phyloP scores from a whole-genome alignment of 2,888 invertebrate genomes.

The Drosophila paramelanica region DNA sequence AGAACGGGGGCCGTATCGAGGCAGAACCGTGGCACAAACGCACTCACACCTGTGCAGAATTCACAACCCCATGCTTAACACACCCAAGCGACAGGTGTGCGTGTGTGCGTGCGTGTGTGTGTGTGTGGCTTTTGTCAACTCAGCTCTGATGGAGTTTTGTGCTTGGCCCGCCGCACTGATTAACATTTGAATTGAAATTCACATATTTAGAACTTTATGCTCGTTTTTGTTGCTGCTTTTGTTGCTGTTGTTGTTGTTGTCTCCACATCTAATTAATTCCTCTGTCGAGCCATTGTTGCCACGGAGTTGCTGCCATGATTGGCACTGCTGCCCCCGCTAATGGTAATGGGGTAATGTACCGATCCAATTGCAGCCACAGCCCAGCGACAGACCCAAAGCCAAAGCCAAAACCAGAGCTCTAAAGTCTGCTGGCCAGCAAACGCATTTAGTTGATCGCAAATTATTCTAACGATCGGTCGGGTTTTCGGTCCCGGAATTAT shows the following conservation, averaged over 20 bases:
- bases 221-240: constrained; percentile 26
- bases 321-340: constrained; percentile 62
- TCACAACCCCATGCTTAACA: constrained; percentile 43
- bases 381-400: neutral
- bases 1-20: constrained; percentile 67
- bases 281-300: constrained; percentile 69
- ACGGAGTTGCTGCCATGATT: constrained; percentile 65
- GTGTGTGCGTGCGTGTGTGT: constrained; percentile 24
- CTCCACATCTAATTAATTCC: constrained; percentile 83
- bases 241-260: constrained; percentile 56
- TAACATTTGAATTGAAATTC: constrained; percentile 80
- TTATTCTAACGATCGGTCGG: constrained; percentile 82
- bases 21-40: constrained; percentile 52
- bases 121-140: constrained; percentile 67
- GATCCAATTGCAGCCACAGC: constrained; percentile 54
- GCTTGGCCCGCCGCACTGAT: constrained; percentile 67
- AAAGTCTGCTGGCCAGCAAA: constrained; percentile 45
- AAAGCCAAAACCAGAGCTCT: constrained; percentile 31
- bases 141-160: constrained; percentile 48
- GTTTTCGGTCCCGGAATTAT: constrained; percentile 54
- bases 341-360: constrained; percentile 65
- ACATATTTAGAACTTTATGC: constrained; percentile 56
- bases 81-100: constrained; percentile 48
- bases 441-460: constrained; percentile 81
- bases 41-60: constrained; percentile 61